Base-by-base conservation (phyloP, 2,888 invertebrate genomes). In the Gymnosoma rotundatum region DNA sequence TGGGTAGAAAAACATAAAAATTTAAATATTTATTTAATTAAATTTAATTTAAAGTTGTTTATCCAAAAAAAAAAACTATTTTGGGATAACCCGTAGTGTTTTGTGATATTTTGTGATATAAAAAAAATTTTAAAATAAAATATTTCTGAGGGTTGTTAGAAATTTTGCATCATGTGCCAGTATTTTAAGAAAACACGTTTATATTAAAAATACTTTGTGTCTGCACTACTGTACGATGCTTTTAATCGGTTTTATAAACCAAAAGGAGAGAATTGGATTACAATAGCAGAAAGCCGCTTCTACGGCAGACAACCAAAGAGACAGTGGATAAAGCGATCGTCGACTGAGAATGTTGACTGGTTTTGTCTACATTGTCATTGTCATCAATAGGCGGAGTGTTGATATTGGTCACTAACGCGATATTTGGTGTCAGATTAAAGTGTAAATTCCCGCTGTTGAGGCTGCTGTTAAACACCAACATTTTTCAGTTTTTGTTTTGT, bases 351-450 rank as follows among this genome's bases (percentile, higher is more conserved):
- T 45, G 25, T 36, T 60, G 70, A 66, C 83, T 70, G 78, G 78
- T 70, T 72, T 69, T 87, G 86, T 67, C 86, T 79, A 54, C 73
- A 74, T 88, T 78, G 84, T 61, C 74, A 69, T 88, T 78, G 84
- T 75, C 81, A 81, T 89, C 87, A 66, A 88, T 87, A 88, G 88
- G 89, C 72, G 42, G 52, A 42, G 83, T 84, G 76, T 80, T 69
- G 80, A 84, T 74, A 69, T 67, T 78, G 80, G 69, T 58, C 76
- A 60, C 76, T 80, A 80, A 73, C 72, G 80, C 67, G 80, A 69
- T 84, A 80, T 61, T 36, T 78, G 85, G 85, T 84, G 86, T 86
- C 87, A 73, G 86, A 87, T 87, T 86, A 86, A 85, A 85, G 86
- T 81, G 87, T 83, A 83, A 78, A 78, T 72, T 76, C 84, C 83